Conservation (phyloP, 2,888 invertebrate genomes). For the Euzophera pinguis region DNA sequence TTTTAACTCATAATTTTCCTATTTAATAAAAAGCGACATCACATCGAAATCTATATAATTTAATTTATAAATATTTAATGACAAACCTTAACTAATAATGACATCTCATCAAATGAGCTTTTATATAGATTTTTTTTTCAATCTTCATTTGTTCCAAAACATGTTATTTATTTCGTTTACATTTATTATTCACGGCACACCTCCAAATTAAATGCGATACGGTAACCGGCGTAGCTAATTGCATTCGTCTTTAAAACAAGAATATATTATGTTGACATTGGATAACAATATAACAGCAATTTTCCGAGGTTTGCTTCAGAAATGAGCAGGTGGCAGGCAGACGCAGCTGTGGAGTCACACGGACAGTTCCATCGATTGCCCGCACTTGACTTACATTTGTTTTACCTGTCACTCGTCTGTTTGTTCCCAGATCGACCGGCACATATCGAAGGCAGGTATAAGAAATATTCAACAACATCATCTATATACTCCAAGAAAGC, state of each 20-base stretch:
- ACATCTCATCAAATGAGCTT: no score
- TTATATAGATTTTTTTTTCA: no score
- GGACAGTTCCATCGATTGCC: conserved; percentile 43
- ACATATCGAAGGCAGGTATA: conserved; percentile 74
- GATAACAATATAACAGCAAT: conserved; percentile 7
- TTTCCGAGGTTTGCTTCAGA: conserved; percentile 7
- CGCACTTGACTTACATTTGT: conserved; percentile 30
- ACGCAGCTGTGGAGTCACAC: conserved; percentile 44
- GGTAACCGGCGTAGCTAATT: not conserved
- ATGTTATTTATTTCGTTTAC: not conserved
- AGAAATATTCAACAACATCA: conserved; percentile 74
- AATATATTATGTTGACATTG: conserved; percentile 8
- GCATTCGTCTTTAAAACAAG: not conserved
- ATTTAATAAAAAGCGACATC: no score
- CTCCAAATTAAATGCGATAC: not conserved
- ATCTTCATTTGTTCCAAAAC: no score
- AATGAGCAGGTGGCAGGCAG: conserved; percentile 29
- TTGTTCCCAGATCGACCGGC: conserved; percentile 64
- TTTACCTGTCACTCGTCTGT: conserved; percentile 34
- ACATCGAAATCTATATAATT: no score
- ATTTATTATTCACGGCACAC: not conserved
- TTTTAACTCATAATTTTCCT: no score
- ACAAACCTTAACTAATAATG: no score
- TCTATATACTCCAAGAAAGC: conserved; percentile 75
- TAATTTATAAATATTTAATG: no score